phyloP scores from a whole-genome alignment of 2,797 vertebrate species.

The Halcyon chelicuti region DNA sequence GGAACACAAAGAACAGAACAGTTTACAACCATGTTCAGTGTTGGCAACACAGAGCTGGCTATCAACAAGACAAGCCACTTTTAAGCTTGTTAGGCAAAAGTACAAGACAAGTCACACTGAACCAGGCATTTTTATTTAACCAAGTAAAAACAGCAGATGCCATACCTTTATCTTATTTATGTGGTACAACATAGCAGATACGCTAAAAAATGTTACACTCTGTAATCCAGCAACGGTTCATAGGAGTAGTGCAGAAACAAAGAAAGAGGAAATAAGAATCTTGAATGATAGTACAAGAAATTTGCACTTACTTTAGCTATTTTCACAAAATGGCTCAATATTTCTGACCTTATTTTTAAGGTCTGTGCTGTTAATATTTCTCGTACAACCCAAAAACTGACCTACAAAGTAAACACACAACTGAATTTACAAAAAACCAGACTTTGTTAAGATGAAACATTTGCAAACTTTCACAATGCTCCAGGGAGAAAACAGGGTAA shows the following conservation, averaged over 20 bases:
- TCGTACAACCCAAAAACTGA: slow-evolving; percentile 97
- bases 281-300: background rate
- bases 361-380: slow-evolving; percentile 96
- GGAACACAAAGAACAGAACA: background rate
- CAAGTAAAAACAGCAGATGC: background rate
- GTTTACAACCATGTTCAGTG: background rate
- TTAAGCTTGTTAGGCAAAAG: background rate
- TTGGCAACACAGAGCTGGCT: background rate
- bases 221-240: background rate
- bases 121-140: background rate
- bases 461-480: background rate
- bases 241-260: background rate
- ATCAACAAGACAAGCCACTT: background rate
- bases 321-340: slow-evolving; percentile 96
- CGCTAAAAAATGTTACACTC: background rate
- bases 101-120: background rate
- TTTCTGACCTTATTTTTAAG: slow-evolving; percentile 95
- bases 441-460: background rate
- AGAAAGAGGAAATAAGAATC: background rate
- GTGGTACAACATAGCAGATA: background rate
- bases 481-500: background rate
- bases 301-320: slow-evolving; percentile 92
- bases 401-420: slow-evolving; percentile 79
- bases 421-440: background rate
- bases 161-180: background rate